phyloP scores from a whole-genome alignment of 1,140 invertebrate genomes.

The Centruroides sculpturatus region DNA sequence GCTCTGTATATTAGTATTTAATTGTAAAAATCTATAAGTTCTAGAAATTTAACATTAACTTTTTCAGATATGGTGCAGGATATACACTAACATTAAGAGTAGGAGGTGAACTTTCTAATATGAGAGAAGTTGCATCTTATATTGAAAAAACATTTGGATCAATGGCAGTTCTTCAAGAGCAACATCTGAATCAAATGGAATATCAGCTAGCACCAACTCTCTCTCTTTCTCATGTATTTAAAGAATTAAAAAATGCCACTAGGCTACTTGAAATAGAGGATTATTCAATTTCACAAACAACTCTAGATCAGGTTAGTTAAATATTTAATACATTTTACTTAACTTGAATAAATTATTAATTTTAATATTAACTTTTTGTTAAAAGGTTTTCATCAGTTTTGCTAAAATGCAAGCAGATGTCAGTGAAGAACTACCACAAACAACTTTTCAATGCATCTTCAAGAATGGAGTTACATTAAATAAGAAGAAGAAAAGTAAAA shows the following conservation, averaged over 20 bases:
- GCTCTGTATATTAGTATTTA: no score
- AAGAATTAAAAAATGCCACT: constrained; percentile 41
- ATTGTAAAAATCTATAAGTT: no score
- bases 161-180: constrained; percentile 15
- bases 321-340: not conserved
- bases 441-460: constrained; percentile 14
- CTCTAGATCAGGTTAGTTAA: constrained; percentile 50
- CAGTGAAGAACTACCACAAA: constrained; percentile 13
- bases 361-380: constrained; percentile 5
- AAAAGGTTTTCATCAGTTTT: constrained; percentile 37
- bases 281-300: constrained; percentile 59
- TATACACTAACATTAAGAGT: constrained; percentile 13
- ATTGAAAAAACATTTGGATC: constrained; percentile 13
- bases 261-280: constrained; percentile 44
- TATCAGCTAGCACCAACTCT: constrained; percentile 32
- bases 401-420: constrained; percentile 30
- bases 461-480: no score
- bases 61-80: constrained; percentile 11
- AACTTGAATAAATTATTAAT: no score
- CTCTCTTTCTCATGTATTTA: constrained; percentile 45
- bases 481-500: no score
- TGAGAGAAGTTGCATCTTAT: constrained; percentile 6
- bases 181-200: constrained; percentile 23
- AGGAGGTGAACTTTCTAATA: not conserved
- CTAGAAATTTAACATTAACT: no score